Conservation (phyloP, 2,888 invertebrate species). For the Nomada flava region DNA sequence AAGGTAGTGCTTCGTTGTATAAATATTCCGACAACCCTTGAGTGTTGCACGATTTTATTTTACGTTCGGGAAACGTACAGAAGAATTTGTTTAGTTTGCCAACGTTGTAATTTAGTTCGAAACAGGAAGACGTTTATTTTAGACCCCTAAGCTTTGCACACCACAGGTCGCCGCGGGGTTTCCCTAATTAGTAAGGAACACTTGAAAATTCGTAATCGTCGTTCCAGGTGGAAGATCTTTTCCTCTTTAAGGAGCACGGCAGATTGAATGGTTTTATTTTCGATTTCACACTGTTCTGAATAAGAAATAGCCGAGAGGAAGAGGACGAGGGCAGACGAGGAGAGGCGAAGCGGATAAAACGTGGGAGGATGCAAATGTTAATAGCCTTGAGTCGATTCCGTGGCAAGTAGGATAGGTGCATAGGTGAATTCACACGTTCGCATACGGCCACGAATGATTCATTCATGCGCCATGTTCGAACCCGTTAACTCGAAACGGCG, state of each 20-base stretch:
- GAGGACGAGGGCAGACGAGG: constrained; percentile 25
- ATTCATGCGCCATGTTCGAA: constrained; percentile 67
- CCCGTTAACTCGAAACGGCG: constrained; percentile 54
- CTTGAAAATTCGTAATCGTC: too few species aligned
- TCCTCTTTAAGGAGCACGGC: neutral
- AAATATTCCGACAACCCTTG: too few species aligned
- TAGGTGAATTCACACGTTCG: constrained; percentile 69
- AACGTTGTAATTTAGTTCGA: too few species aligned
- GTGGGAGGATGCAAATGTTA: constrained; percentile 75
- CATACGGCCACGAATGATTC: constrained; percentile 64
- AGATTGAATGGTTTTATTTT: neutral
- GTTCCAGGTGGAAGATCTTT: too few species aligned
- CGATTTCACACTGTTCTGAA: neutral
- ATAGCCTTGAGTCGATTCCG: constrained; percentile 76
- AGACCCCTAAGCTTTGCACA: too few species aligned
- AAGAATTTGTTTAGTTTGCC: too few species aligned
- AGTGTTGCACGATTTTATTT: too few species aligned
- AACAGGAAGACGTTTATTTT: too few species aligned
- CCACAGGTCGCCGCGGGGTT: too few species aligned
- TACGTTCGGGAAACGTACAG: too few species aligned
- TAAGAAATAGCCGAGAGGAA: neutral
- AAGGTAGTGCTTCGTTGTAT: too few species aligned
- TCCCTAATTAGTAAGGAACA: too few species aligned
- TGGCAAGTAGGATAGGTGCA: constrained; percentile 71
- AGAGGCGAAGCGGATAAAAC: constrained; percentile 42